These are phyloP conservation scores for Agapornis canus DNA, from an alignment of 2,797 vertebrate genomes.

Conservation along the genomic window DNA sequence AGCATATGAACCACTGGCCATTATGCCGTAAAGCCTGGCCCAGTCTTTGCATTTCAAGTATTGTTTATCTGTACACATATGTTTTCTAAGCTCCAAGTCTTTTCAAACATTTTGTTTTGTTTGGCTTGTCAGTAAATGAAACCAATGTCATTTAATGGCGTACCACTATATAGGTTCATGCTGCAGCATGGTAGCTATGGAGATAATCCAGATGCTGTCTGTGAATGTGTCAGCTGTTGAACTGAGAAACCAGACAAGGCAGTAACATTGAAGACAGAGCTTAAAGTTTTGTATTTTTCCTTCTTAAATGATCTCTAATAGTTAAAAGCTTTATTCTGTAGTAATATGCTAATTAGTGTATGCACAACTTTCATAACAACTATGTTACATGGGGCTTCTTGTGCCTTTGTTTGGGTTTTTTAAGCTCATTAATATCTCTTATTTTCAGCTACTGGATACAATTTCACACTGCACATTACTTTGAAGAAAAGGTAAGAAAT, in stretches of 20 bases:
- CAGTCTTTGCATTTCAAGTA: background rate
- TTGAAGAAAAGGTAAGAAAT: background rate
- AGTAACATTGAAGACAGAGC: background rate
- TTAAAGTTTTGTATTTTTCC: background rate
- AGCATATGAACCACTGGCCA: background rate
- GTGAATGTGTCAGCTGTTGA: background rate
- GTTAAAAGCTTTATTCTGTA: background rate
- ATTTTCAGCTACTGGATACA: background rate
- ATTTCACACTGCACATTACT: background rate
- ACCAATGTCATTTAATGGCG: background rate
- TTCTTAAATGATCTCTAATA: background rate
- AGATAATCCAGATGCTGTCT: background rate
- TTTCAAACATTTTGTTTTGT: background rate
- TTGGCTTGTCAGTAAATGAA: background rate
- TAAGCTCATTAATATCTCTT: slow-evolving; percentile 13
- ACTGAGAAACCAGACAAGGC: background rate
- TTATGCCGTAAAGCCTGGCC: background rate
- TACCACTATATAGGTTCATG: background rate
- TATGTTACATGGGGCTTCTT: background rate
- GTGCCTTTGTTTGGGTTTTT: background rate
- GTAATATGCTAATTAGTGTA: background rate
- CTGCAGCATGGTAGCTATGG: background rate
- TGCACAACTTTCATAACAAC: background rate
- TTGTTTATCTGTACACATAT: background rate
- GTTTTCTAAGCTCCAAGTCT: background rate